Evolutionary conservation across 2,888 invertebrate genomes (phyloP).

Genomic region (Chromoteleia sp.): DNA sequence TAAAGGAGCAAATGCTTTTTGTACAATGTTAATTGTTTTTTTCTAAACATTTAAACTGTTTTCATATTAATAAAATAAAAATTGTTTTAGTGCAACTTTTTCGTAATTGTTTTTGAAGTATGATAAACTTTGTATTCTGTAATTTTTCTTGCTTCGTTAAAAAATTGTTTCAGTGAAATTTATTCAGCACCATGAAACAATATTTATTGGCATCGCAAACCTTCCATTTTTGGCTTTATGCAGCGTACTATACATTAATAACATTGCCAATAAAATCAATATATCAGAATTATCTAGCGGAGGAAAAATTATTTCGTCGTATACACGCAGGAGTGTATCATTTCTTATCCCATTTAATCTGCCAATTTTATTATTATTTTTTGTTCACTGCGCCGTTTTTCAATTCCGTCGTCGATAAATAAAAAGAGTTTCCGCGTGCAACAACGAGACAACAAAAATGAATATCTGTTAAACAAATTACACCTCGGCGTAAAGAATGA

Average conservation of each 20-base stretch:
- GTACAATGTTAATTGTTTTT: no score
- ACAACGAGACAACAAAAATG: constrained; percentile 21
- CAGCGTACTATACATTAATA: constrained; percentile 48
- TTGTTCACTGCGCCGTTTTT: constrained; percentile 24
- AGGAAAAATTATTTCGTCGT: constrained; percentile 46
- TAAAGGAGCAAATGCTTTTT: no score
- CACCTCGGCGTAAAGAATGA: neutral
- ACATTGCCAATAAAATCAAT: constrained; percentile 61
- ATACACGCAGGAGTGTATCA: constrained; percentile 26
- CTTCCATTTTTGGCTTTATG: constrained; percentile 31
- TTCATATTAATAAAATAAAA: no score
- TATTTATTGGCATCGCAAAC: constrained; percentile 46
- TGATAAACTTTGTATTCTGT: neutral
- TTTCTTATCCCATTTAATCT: constrained; percentile 51
- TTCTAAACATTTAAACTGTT: no score
- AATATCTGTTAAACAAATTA: constrained; percentile 17
- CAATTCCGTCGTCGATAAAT: constrained; percentile 5
- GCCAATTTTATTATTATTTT: constrained; percentile 26
- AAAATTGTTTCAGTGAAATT: constrained; percentile 38
- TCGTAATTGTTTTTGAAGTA: neutral
- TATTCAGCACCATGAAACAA: constrained; percentile 34
- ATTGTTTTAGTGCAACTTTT: no score
- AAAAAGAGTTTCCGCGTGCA: neutral
- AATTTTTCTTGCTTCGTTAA: constrained; percentile 16
- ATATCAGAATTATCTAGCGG: constrained; percentile 60